These are phyloP conservation scores for Morpho helenor DNA, from an alignment of 2,888 invertebrate species.

Conservation along the genomic window DNA sequence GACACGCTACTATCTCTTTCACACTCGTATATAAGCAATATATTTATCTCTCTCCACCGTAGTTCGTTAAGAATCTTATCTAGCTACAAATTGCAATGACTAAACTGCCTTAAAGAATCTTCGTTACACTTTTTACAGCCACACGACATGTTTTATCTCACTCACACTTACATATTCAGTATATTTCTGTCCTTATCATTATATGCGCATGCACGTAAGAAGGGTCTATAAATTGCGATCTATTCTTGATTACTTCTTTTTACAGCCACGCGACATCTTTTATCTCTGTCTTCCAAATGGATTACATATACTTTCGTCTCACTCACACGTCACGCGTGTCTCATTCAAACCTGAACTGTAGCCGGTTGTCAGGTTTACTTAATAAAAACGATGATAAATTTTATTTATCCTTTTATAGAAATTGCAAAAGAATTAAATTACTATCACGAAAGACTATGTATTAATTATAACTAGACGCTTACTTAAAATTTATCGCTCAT, in stretches of 20 bases:
- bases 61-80: slow-evolving; percentile 1
- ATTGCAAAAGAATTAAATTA: slow-evolving; percentile 1
- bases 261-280: slow-evolving; percentile 28
- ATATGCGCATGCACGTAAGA: not conserved
- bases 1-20: not conserved
- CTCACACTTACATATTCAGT: not conserved
- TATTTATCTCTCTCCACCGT: slow-evolving; percentile 1
- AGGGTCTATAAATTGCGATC: slow-evolving; percentile 22
- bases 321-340: slow-evolving; percentile 34
- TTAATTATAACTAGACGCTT: no score
- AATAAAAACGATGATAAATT: slow-evolving; percentile 21
- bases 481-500: no score
- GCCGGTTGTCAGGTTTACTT: slow-evolving; percentile 31
- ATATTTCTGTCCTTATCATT: slow-evolving; percentile 4
- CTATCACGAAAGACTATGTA: not conserved
- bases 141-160: slow-evolving; percentile 1
- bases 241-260: slow-evolving; percentile 21
- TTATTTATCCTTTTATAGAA: slow-evolving; percentile 32
- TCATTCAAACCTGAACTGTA: slow-evolving; percentile 31
- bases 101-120: slow-evolving; percentile 17
- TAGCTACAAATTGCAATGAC: slow-evolving; percentile 21
- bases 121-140: slow-evolving; percentile 20
- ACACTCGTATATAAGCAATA: slow-evolving; percentile 5
- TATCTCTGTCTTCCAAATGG: slow-evolving; percentile 21
- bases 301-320: slow-evolving; percentile 23